Conservation (phyloP, 2,888 invertebrate species). For the Sceliomorpha sp. region DNA sequence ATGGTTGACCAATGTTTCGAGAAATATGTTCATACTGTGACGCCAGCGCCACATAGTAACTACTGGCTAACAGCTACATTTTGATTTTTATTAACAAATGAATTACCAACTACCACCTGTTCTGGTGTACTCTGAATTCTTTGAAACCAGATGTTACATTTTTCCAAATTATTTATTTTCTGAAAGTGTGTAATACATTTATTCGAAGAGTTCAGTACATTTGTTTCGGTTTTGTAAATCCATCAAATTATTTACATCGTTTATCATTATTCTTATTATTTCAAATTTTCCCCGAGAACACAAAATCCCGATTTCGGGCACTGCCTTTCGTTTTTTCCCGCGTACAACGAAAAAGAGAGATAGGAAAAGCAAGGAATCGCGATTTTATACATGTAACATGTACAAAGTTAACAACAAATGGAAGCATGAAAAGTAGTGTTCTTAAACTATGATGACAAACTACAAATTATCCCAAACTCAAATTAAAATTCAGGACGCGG, state of each 20-base stretch:
- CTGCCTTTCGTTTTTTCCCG: slow-evolving; percentile 16
- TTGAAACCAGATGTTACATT: not conserved
- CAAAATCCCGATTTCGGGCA: slow-evolving; percentile 20
- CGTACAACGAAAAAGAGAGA: slow-evolving; percentile 45
- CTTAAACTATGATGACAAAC: not conserved
- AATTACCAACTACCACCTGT: too few species aligned
- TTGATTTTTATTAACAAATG: too few species aligned
- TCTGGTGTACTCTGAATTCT: too few species aligned
- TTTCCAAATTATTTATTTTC: slow-evolving; percentile 20
- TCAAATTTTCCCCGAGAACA: slow-evolving; percentile 31
- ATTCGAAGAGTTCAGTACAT: too few species aligned
- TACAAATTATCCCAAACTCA: not conserved
- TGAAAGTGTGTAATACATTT: slow-evolving; percentile 20
- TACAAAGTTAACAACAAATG: too few species aligned
- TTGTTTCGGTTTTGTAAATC: too few species aligned
- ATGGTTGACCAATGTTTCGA: too few species aligned
- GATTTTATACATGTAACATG: too few species aligned
- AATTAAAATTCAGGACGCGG: not conserved
- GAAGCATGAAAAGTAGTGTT: not conserved
- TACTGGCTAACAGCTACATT: too few species aligned
- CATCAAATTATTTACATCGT: too few species aligned
- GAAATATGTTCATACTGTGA: too few species aligned
- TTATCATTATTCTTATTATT: not conserved
- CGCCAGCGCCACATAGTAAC: too few species aligned
- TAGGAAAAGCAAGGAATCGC: not conserved